Conservation (phyloP, 2,888 invertebrate species). For the Polyommatus icarus region DNA sequence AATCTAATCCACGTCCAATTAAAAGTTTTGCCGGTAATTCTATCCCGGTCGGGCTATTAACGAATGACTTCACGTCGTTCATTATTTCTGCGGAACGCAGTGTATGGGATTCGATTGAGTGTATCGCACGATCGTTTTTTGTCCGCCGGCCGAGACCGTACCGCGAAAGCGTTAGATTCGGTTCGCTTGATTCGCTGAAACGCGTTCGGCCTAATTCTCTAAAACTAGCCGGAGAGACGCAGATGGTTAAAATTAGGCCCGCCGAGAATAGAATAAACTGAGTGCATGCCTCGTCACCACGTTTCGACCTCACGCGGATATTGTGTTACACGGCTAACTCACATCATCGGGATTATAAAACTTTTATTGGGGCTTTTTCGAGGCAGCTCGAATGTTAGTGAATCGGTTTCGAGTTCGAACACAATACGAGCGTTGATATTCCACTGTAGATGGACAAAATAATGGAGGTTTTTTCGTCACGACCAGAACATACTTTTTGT, state of each 20-base stretch:
- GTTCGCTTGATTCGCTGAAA: conserved; percentile 63
- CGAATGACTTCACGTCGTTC: conserved; percentile 33
- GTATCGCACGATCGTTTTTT: conserved; percentile 21
- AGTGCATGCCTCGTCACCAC: conserved; percentile 65
- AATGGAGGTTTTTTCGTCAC: conserved; percentile 71
- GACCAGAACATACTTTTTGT: conserved; percentile 60
- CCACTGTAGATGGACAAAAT: conserved; percentile 40
- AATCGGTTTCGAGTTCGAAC: conserved; percentile 43
- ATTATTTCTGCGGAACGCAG: conserved; percentile 33
- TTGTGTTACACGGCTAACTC: conserved; percentile 73
- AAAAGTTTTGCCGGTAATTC: conserved; percentile 59
- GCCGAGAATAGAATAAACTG: conserved; percentile 77
- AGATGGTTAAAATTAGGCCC: conserved; percentile 79
- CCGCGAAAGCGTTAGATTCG: conserved; percentile 41
- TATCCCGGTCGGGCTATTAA: conserved; percentile 41
- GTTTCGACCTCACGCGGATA: conserved; percentile 58
- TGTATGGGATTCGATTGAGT: conserved; percentile 29
- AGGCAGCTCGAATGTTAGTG: not conserved
- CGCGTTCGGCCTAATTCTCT: conserved; percentile 73
- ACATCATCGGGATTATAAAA: conserved; percentile 42
- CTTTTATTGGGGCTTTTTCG: not conserved
- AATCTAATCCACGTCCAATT: conserved; percentile 65
- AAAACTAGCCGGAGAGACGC: conserved; percentile 77
- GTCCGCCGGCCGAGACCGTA: not conserved
- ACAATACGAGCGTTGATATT: conserved; percentile 49